phyloP scores from a whole-genome alignment of 92 coral and sea anemone species.

The Zoanthus sansibaricus region DNA sequence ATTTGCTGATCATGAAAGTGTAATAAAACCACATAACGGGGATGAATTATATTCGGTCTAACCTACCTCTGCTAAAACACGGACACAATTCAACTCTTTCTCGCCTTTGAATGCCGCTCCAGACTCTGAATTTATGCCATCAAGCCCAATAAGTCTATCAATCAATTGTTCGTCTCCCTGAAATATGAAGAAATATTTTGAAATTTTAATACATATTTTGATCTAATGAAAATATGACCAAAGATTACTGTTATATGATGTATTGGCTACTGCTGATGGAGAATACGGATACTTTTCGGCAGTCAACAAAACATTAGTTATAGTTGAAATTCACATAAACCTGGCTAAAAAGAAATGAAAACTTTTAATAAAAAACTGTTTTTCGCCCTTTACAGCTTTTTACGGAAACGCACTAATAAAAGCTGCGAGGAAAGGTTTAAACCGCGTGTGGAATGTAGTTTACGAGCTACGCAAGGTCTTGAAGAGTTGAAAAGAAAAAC shows the following conservation, averaged over 20 bases:
- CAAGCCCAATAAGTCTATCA: conserved; percentile 91
- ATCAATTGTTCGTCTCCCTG: conserved; percentile 96
- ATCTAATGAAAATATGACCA: conserved; percentile 9
- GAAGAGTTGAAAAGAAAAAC: neutral
- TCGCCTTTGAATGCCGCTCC: conserved; percentile 76
- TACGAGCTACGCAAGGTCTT: conserved; percentile 9
- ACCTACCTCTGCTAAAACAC: conserved; percentile 89
- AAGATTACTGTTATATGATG: conserved; percentile 4
- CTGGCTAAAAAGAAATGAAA: neutral
- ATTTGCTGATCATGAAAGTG: conserved; percentile 1
- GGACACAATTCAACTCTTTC: conserved; percentile 79
- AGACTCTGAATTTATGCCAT: conserved; percentile 91
- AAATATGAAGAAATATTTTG: conserved; percentile 39
- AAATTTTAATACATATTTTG: neutral
- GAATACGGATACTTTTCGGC: neutral
- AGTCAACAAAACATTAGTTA: conserved; percentile 15
- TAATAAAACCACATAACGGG: neutral
- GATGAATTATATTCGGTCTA: neutral
- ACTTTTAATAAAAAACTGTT: neutral
- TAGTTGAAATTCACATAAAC: neutral
- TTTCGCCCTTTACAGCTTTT: conserved; percentile 4
- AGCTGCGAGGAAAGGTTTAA: neutral
- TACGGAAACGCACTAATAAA: neutral
- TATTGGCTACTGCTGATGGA: neutral
- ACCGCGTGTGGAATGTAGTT: conserved; percentile 20